Base-by-base conservation (phyloP, 2,888 invertebrate genomes). In the Diogma glabrata region DNA sequence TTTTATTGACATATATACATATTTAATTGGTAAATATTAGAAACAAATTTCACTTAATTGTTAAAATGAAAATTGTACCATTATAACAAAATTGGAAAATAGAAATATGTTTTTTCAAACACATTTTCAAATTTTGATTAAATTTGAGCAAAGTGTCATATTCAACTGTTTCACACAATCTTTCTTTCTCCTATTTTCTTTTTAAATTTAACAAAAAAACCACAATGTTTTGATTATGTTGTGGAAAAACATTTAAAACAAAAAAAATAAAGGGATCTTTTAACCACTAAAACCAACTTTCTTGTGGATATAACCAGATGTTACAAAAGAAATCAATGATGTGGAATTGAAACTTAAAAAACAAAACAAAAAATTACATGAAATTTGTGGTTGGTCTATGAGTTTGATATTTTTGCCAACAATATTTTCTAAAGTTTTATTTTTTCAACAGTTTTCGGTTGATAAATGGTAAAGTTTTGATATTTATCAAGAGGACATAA, bases 261-360 rank as follows among this genome's bases (percentile, higher is more conserved):
- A n/a, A 43, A 43, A 43, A n/a, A 43, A 22, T 22, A 43, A 43
- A 43, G 43, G 43, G 43, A 43, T 43, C 20, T 40, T 40, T 40
- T 19, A 4, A 12, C n/a, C 9, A 19, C 20, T 10, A 22, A 43
- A 22, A 19, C 19, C 7, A 19, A 43, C 22, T 43, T 43, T 43
- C 43, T 43, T 43, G 23, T 43, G 43, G 20, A 22, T 20, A 22
- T 43, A 14, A 67, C 66, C 69, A 69, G 69, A 68, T 69, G 69
- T 67, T 69, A 64, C 69, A 63, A 69, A 69, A 65, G 67, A 62
- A 65, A 63, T 65, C 69, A 69, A 69, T 69, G 69, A 69, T 66
- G 64, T 66, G 69, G 69, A 69, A 69, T 64, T 20, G 23, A 22
- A 43, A 43, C 40, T 20, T 12, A 40, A 12, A 7, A 14, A n/a